phyloP scores from a whole-genome alignment of 2,797 vertebrate species.

The Darevskia nairensis region DNA sequence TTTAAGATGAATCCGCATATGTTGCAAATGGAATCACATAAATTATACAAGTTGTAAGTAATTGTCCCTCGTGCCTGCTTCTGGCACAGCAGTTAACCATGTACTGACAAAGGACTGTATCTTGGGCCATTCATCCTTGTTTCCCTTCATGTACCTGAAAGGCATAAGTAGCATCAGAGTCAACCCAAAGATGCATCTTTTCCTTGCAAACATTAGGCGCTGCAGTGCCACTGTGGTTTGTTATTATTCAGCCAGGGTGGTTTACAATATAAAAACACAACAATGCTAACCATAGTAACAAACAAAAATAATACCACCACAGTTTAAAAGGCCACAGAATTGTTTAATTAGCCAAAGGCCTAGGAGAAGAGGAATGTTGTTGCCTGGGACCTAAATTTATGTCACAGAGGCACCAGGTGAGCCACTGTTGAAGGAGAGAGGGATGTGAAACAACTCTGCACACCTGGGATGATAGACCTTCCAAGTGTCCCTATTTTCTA shows the following conservation, averaged over 20 bases:
- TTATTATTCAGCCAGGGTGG: no score
- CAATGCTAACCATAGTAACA: no score
- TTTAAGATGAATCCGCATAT: constrained; percentile 18
- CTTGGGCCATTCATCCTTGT: neutral
- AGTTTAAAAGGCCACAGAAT: no score
- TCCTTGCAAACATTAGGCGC: neutral
- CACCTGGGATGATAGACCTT: no score
- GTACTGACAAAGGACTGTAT: constrained; percentile 3
- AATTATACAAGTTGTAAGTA: constrained; percentile 8
- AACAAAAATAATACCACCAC: no score
- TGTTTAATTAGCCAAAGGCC: no score
- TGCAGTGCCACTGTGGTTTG: neutral
- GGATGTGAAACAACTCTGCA: neutral
- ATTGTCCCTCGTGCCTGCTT: neutral
- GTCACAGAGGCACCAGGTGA: no score
- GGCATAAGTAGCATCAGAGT: neutral
- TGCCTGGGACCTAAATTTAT: no score
- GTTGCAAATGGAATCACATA: constrained; percentile 15
- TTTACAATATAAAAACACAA: no score
- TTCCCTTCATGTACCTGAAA: constrained; percentile 1
- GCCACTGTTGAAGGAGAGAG: neutral
- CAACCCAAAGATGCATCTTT: no score
- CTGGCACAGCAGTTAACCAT: constrained; percentile 6
- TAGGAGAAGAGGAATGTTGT: no score
- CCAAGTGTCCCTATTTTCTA: no score